Evolutionary conservation across 53 echinoderm and acorn worm species (phyloP).

Genomic region (Arbacia lixula): DNA sequence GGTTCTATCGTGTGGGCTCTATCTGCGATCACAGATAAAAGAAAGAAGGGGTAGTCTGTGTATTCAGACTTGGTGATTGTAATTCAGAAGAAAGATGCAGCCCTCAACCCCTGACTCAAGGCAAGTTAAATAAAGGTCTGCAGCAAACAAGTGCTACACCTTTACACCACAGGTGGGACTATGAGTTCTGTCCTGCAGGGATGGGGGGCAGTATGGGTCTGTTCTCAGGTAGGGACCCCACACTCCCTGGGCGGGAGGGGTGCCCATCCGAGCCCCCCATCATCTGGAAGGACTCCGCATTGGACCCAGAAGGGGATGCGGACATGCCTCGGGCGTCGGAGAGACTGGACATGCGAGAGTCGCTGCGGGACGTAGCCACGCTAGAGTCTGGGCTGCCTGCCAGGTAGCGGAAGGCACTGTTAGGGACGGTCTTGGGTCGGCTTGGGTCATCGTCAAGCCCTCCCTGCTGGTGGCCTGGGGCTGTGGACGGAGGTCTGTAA

Average conservation of each 20-base stretch:
- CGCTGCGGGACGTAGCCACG: slow-evolving; percentile 64
- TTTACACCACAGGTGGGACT: too few species aligned
- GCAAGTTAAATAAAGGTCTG: too few species aligned
- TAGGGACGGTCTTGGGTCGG: slow-evolving; percentile 83
- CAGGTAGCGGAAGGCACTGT: slow-evolving; percentile 57
- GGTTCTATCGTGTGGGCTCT: too few species aligned
- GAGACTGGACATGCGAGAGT: slow-evolving; percentile 85
- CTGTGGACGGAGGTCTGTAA: slow-evolving; percentile 86
- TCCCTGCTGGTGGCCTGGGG: slow-evolving; percentile 64
- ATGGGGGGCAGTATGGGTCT: slow-evolving; percentile 66
- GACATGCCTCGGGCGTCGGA: slow-evolving; percentile 95
- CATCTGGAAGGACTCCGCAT: slow-evolving; percentile 23
- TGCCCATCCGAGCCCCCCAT: slow-evolving; percentile 45
- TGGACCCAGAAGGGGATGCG: slow-evolving; percentile 58
- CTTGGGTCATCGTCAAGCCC: slow-evolving; percentile 59
- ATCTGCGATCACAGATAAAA: too few species aligned
- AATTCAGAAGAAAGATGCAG: too few species aligned
- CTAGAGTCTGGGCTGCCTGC: slow-evolving; percentile 92
- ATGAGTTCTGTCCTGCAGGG: slow-evolving; percentile 20
- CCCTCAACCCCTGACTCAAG: too few species aligned
- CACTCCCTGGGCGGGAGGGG: slow-evolving; percentile 56
- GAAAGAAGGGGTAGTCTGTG: too few species aligned
- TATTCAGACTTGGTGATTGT: too few species aligned
- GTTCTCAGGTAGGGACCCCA: slow-evolving; percentile 57
- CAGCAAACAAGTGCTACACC: too few species aligned